phyloP scores from a whole-genome alignment of 2,797 vertebrate genomes.

The Monodelphis domestica region DNA sequence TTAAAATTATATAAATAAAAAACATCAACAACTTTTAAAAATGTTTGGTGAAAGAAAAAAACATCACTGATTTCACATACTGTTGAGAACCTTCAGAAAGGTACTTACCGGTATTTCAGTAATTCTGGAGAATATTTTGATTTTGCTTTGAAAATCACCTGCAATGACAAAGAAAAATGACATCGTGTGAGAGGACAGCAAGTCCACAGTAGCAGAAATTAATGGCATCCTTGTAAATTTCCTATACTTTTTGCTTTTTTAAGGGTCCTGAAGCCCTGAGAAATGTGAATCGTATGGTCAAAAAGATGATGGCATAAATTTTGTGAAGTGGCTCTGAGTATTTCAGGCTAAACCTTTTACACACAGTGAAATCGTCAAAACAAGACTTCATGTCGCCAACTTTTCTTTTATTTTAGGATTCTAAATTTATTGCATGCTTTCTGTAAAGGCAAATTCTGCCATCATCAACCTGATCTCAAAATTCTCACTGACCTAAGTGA shows the following conservation, averaged over 20 bases:
- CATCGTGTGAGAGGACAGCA: neutral
- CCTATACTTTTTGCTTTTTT: too few species aligned
- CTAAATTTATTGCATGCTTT: neutral
- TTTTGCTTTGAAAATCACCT: constrained; percentile 99
- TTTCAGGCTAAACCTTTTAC: neutral
- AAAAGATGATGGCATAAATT: neutral
- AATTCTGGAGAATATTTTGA: constrained; percentile 96
- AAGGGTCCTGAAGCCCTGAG: fast-evolving
- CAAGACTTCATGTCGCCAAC: neutral
- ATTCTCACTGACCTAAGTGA: neutral
- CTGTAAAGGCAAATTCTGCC: neutral
- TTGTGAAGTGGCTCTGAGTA: neutral
- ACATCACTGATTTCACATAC: neutral
- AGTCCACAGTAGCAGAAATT: fast-evolving
- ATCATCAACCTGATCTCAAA: neutral
- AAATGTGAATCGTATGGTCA: neutral
- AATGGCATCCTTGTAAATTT: fast-evolving
- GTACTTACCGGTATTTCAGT: constrained; percentile 93
- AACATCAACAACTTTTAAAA: neutral
- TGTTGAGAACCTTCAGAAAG: neutral
- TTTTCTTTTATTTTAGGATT: neutral
- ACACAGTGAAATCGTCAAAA: neutral
- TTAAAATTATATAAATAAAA: neutral
- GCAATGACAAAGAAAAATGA: constrained; percentile 75
- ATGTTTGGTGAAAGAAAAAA: neutral